Evolutionary conservation across 1,140 invertebrate species (phyloP).

Genomic region (Macrostomum lignano): DNA sequence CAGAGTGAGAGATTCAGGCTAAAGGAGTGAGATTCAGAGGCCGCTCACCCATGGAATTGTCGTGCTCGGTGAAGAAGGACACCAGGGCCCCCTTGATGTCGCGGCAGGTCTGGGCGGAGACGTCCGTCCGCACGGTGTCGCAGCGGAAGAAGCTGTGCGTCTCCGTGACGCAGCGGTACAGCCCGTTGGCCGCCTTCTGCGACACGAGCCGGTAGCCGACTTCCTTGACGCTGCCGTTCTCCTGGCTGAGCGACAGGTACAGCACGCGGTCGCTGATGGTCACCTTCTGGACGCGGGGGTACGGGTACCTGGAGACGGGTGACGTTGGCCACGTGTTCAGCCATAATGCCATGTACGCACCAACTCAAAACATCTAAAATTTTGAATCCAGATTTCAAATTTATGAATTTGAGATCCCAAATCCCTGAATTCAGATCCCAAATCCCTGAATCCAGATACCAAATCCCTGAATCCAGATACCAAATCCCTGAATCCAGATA

Average conservation of each 20-base stretch:
- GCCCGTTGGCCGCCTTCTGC: conserved; percentile 41
- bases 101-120: conserved; percentile 54
- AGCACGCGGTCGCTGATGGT: conserved; percentile 22
- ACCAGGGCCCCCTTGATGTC: conserved; percentile 66
- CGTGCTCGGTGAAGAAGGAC: conserved; percentile 54
- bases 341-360: too few species aligned
- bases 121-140: conserved; percentile 53
- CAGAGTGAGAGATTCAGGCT: too few species aligned
- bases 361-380: too few species aligned
- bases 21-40: too few species aligned
- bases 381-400: too few species aligned
- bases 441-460: too few species aligned
- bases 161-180: conserved; percentile 59
- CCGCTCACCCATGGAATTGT: too few species aligned
- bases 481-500: too few species aligned
- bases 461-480: too few species aligned
- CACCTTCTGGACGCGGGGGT: conserved; percentile 48
- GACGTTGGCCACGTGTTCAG: too few species aligned
- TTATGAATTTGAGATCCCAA: too few species aligned
- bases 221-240: conserved; percentile 34
- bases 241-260: conserved; percentile 33
- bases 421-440: too few species aligned
- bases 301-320: conserved; percentile 43
- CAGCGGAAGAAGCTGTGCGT: conserved; percentile 67
- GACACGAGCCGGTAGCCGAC: conserved; percentile 50